Evolutionary conservation across 2,888 invertebrate genomes (phyloP), one percentile per base, ranked within the genome.

Genomic region (Steinernema carpocapsae): DNA sequence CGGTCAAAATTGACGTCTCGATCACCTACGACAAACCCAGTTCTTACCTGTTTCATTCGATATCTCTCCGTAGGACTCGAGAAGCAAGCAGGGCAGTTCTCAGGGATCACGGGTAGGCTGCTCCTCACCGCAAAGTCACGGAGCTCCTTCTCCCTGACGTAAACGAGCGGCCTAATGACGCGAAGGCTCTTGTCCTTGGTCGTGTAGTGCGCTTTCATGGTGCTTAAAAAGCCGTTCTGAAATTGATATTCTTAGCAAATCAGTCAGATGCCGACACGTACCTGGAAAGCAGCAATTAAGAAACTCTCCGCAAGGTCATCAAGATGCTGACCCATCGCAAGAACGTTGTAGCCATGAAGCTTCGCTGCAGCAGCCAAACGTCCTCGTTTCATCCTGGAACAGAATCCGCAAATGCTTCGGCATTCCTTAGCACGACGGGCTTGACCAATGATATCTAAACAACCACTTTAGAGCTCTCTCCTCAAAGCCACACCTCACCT

Each of bases 251-350:
- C 10, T 37, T 37, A 37, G 4, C 4, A 19, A 48, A 6, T 6
- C n/a, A 6, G 4, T 17, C n/a, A 48, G 17, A 48, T 17, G 10
- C 37, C 37, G 10, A 37, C 3, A 10, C 37, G 32, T 26, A 64
- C 64, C 37, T 93, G 92, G 87, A 94, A 92, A 14, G 92, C 91
- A 0, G 93, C 92, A 85, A 93, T 92, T 76, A 94, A 88, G 88
- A 95, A 89, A 88, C 89, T 92, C 85, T 93, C 92, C 29, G 93
- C 92, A 4, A 94, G 90, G 88, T 93, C 93, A 88, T 94, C 94
- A 72, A 94, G 89, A 87, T 93, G 93, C 88, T 94, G 94, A 0
- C 93, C 94, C 43, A 94, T 89, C 0, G 94, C 94, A n/a, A 94
- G 90, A 1, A 94, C 94, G 87, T 94, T 93, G 89, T 93, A 95